A percentile compares a stretch with the other conserved stretches of the same genome.
phyloP scores from a whole-genome alignment of 2,888 invertebrate genomes.

The Teleogryllus oceanicus region DNA sequence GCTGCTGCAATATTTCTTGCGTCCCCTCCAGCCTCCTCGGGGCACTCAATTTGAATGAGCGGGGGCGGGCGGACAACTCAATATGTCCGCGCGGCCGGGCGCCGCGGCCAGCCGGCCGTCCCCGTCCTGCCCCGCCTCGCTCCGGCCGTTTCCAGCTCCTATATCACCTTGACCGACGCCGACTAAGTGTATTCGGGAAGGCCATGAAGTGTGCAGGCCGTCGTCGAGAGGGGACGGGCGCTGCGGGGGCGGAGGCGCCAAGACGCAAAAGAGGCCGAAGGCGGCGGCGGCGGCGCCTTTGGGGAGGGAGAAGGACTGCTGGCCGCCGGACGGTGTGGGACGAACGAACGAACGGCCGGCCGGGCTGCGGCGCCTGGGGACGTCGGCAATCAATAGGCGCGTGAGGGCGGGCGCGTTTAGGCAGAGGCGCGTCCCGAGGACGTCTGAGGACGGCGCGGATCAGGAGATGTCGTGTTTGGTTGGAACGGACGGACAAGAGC shows the following conservation, averaged over 20 bases:
- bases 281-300: background rate
- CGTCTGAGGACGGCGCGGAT: background rate
- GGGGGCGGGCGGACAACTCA: conserved; percentile 18
- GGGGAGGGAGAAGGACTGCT: background rate
- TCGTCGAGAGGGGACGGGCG: background rate
- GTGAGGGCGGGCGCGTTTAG: background rate
- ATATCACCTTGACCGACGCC: conserved; percentile 18
- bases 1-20: background rate
- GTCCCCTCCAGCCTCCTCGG: background rate
- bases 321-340: too few species aligned
- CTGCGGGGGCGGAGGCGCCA: background rate
- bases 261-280: background rate
- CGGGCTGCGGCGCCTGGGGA: background rate
- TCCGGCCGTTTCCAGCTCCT: background rate
- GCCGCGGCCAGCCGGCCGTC: background rate
- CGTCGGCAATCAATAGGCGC: background rate
- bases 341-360: background rate
- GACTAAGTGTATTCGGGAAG: background rate
- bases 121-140: background rate
- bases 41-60: conserved; percentile 3
- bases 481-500: too few species aligned
- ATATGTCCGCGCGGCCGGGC: background rate
- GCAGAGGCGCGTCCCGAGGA: background rate
- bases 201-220: background rate
- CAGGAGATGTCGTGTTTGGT: too few species aligned